A percentile compares a stretch with the other conserved stretches of the same genome.
Conservation (phyloP, 2,113 vertebrate genomes). For the Lipotes vexillifer region DNA sequence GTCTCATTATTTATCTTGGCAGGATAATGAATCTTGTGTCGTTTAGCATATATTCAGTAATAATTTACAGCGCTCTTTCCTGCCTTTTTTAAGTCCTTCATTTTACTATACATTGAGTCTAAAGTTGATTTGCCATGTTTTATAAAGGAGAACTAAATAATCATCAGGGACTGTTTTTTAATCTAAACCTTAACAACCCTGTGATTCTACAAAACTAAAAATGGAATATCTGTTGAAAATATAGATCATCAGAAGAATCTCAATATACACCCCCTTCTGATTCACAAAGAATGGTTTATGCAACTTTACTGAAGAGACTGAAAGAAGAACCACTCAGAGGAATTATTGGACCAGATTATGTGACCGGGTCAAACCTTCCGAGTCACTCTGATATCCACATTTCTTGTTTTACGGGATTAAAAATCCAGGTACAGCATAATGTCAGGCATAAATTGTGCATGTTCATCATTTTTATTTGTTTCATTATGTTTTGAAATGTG, state of each 20-base stretch:
- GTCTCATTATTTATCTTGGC: background rate
- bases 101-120: background rate
- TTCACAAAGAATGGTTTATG: slow-evolving; percentile 82
- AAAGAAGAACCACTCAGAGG: slow-evolving; percentile 83
- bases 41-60: background rate
- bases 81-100: background rate
- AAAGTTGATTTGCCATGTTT: background rate
- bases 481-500: background rate
- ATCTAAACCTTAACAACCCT: background rate
- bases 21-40: background rate
- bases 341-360: slow-evolving; percentile 89
- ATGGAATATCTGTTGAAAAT: slow-evolving; percentile 35
- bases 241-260: slow-evolving; percentile 75
- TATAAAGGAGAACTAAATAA: background rate
- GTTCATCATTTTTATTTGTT: background rate
- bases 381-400: slow-evolving; percentile 93
- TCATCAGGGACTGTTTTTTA: background rate
- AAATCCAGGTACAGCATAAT: slow-evolving; percentile 89
- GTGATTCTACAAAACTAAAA: slow-evolving; percentile 16
- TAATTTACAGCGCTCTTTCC: background rate
- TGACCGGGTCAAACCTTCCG: slow-evolving; percentile 95
- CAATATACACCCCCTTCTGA: slow-evolving; percentile 84
- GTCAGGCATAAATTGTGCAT: background rate
- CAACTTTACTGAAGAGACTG: slow-evolving; percentile 81
- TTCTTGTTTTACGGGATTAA: slow-evolving; percentile 94